phyloP scores from a whole-genome alignment of 2,797 vertebrate genomes.

The Melanotaenia nigrans region DNA sequence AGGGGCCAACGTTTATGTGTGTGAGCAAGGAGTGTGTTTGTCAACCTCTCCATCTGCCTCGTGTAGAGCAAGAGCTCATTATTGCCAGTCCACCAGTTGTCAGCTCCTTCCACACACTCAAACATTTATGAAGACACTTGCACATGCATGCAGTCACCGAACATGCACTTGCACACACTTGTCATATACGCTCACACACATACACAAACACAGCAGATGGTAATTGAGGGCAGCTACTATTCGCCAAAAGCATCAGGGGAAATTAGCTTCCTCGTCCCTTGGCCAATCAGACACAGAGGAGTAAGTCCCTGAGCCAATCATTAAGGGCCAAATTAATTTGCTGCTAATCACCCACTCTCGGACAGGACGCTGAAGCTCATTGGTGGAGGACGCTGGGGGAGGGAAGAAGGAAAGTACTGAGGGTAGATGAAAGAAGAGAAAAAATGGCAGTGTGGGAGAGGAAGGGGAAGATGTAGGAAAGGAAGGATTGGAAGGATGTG shows the following conservation, averaged over 20 bases:
- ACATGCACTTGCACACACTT: slow-evolving; percentile 39
- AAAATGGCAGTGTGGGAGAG: slow-evolving; percentile 4
- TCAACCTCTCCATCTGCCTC: slow-evolving; percentile 81
- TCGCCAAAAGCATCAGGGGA: slow-evolving; percentile 82
- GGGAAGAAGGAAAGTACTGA: slow-evolving; percentile 23
- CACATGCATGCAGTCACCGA: slow-evolving; percentile 50
- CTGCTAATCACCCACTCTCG: slow-evolving; percentile 82
- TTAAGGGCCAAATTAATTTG: slow-evolving; percentile 86
- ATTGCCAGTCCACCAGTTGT: slow-evolving; percentile 73
- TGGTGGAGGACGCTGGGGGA: slow-evolving; percentile 36
- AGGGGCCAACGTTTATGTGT: slow-evolving; percentile 55
- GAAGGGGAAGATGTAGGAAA: slow-evolving; percentile 4
- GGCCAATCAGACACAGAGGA: slow-evolving; percentile 82
- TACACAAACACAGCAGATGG: slow-evolving; percentile 77
- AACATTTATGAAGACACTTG: slow-evolving; percentile 72
- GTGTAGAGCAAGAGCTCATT: slow-evolving; percentile 76
- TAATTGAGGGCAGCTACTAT: slow-evolving; percentile 86
- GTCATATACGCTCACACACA: slow-evolving; percentile 18
- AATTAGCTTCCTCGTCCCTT: slow-evolving; percentile 84
- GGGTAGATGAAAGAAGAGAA: slow-evolving; percentile 12
- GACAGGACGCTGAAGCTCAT: slow-evolving; percentile 61
- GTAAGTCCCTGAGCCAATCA: slow-evolving; percentile 83
- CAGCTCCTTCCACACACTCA: slow-evolving; percentile 59
- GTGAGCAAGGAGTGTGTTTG: slow-evolving; percentile 55
- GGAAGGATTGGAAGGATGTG: slow-evolving; percentile 6